Evolutionary conservation across 2,797 vertebrate species (phyloP).

Genomic region (Premnoplex brunnescens): DNA sequence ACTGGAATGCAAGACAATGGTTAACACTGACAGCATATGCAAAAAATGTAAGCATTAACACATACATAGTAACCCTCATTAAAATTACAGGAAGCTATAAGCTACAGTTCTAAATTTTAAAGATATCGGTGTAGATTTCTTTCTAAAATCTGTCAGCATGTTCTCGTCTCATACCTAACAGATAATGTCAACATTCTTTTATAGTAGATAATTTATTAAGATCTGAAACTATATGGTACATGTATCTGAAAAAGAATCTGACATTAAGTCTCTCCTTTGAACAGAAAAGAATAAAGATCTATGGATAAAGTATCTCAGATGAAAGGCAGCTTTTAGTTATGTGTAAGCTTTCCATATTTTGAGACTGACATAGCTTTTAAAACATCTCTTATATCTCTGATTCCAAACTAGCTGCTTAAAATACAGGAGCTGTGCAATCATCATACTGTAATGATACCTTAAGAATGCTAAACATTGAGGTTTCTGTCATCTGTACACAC

Average conservation of each 20-base stretch:
- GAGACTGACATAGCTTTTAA: not conserved
- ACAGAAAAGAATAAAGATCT: not conserved
- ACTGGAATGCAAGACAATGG: not conserved
- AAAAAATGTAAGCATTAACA: not conserved
- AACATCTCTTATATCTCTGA: not conserved
- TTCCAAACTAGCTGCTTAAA: not conserved
- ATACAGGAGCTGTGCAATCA: not conserved
- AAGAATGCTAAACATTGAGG: not conserved
- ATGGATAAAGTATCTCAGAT: not conserved
- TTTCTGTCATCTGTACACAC: not conserved
- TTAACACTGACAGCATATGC: not conserved
- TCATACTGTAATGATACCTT: not conserved
- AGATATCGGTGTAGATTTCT: not conserved
- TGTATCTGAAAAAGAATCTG: not conserved
- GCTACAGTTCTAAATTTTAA: not conserved
- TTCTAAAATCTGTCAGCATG: not conserved
- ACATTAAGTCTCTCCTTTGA: not conserved
- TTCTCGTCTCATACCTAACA: not conserved
- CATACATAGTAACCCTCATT: not conserved
- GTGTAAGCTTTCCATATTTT: not conserved
- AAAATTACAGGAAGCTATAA: not conserved
- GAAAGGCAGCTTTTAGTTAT: slow-evolving; percentile 4
- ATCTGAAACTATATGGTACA: not conserved
- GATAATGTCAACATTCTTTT: not conserved
- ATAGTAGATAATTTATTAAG: not conserved